phyloP scores from a whole-genome alignment of 2,797 vertebrate genomes.

The Syngnathus acus region DNA sequence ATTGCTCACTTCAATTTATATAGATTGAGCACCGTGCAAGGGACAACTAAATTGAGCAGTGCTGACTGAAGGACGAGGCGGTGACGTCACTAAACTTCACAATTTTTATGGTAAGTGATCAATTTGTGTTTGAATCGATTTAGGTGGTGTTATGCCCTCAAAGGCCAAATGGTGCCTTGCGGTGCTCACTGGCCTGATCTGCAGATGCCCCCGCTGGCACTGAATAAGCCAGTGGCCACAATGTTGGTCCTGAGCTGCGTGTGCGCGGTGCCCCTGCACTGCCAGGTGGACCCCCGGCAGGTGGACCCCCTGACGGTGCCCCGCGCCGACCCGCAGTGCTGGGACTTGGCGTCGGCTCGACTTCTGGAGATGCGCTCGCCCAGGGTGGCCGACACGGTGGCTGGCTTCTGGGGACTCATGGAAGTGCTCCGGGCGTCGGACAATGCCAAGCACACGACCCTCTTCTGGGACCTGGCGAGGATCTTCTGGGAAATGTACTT shows the following conservation, averaged over 20 bases:
- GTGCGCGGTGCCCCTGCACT: constrained; percentile 50
- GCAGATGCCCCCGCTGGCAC: constrained; percentile 57
- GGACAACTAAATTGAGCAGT: not conserved
- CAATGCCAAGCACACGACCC: constrained; percentile 78
- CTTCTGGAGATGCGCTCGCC: constrained; percentile 87
- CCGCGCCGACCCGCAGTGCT: constrained; percentile 81
- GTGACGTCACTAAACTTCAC: not conserved
- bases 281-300: constrained; percentile 69
- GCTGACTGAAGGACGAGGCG: not conserved
- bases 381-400: constrained; percentile 81
- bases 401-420: constrained; percentile 93
- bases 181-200: constrained; percentile 1
- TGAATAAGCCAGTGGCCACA: constrained; percentile 56
- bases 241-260: constrained; percentile 72
- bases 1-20: not conserved
- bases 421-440: constrained; percentile 82
- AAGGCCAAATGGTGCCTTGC: not conserved
- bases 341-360: constrained; percentile 82
- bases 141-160: not conserved
- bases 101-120: not conserved
- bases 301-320: constrained; percentile 75
- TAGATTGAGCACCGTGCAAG: not conserved
- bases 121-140: not conserved
- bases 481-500: constrained; percentile 93
- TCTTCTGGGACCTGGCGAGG: constrained; percentile 92